Evolutionary conservation across 2,797 vertebrate species (phyloP).

Genomic region (Lophotriccus pileatus): DNA sequence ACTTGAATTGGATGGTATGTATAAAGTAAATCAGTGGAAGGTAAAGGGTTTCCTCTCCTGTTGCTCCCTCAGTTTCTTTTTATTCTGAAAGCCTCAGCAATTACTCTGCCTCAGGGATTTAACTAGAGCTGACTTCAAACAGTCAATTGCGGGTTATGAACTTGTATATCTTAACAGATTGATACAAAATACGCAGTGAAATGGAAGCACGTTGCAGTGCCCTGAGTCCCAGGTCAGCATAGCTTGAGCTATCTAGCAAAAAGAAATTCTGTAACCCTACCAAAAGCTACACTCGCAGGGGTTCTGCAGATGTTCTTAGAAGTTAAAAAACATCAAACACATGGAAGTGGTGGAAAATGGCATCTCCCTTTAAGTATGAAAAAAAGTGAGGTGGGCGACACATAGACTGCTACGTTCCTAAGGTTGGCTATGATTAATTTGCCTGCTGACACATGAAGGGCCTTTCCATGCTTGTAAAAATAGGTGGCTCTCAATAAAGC

Average conservation of each 20-base stretch:
- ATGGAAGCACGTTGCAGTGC: neutral
- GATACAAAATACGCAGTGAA: neutral
- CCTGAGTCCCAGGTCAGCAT: neutral
- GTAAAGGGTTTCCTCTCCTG: neutral
- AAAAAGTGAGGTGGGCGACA: neutral
- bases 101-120: neutral
- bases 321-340: neutral
- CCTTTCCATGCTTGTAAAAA: neutral
- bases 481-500: constrained; percentile 2
- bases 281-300: neutral
- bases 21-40: neutral
- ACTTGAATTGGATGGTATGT: neutral
- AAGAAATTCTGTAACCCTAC: neutral
- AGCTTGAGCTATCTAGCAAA: neutral
- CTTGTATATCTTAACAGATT: neutral
- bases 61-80: neutral
- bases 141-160: neutral
- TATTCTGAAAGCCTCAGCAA: neutral
- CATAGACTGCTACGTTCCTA: neutral
- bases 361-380: neutral
- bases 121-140: neutral
- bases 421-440: neutral
- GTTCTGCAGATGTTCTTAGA: neutral
- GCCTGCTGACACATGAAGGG: neutral
- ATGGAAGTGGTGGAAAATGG: neutral